A percentile compares a stretch with the other conserved stretches of the same genome.
Conservation (phyloP, 2,888 invertebrate species). For the Erebia epiphron region DNA sequence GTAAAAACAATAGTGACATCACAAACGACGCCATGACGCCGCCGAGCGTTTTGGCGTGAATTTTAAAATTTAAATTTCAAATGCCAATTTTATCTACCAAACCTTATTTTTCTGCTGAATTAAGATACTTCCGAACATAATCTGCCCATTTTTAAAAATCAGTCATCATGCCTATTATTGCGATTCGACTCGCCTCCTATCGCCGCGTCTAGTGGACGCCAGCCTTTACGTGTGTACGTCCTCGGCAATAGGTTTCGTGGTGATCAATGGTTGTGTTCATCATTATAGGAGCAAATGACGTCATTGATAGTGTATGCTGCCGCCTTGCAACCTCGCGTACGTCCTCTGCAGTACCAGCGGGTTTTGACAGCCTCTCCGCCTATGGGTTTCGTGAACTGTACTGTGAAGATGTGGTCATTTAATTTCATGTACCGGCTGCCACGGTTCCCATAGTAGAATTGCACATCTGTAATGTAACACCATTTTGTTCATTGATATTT, state of each 20-base stretch:
- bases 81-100: too few relatives aligned
- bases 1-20: too few relatives aligned
- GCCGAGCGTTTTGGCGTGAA: too few relatives aligned
- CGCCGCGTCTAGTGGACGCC: too few relatives aligned
- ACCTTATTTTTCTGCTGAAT: too few relatives aligned
- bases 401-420: slow-evolving; percentile 34
- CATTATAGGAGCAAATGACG: slow-evolving; percentile 36
- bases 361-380: slow-evolving; percentile 26
- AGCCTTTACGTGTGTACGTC: background rate
- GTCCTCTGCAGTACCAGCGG: slow-evolving; percentile 49
- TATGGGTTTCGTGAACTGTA: slow-evolving; percentile 36
- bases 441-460: slow-evolving; percentile 31
- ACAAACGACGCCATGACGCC: too few relatives aligned
- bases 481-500: background rate
- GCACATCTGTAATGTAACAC: slow-evolving; percentile 13
- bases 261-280: slow-evolving; percentile 30
- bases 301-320: slow-evolving; percentile 46
- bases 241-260: background rate
- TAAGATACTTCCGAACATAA: too few relatives aligned
- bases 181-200: too few relatives aligned
- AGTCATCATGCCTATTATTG: too few relatives aligned
- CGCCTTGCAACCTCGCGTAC: slow-evolving; percentile 50
- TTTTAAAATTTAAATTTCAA: too few relatives aligned
- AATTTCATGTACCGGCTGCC: slow-evolving; percentile 39
- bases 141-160: too few relatives aligned